A percentile compares a stretch with the other conserved stretches of the same genome.
phyloP scores from a whole-genome alignment of 2,888 invertebrate genomes.

The Branchipolynoe longqiensis region DNA sequence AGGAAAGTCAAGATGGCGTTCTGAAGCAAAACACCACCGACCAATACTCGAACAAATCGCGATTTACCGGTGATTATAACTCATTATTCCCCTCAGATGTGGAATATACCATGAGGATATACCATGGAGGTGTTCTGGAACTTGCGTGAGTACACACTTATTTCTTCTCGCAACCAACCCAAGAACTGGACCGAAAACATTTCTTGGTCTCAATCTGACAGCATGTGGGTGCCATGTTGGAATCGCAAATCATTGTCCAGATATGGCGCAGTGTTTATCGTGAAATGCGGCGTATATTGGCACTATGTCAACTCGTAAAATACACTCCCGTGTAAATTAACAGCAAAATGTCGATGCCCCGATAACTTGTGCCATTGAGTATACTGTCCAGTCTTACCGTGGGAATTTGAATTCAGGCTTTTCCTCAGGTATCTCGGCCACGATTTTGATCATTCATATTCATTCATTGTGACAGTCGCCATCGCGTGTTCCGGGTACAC shows the following conservation, averaged over 20 bases:
- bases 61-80: slow-evolving; percentile 2
- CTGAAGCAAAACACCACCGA: slow-evolving; percentile 24
- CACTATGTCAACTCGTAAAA: background rate
- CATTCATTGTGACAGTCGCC: slow-evolving; percentile 11
- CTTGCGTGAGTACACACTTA: slow-evolving; percentile 13
- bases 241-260: background rate
- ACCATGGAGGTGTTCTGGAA: slow-evolving; percentile 13
- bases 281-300: slow-evolving; percentile 3
- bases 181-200: background rate
- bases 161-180: too few species aligned
- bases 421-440: background rate
- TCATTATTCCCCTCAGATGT: background rate
- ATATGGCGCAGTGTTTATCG: slow-evolving; percentile 22
- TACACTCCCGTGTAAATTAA: background rate
- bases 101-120: slow-evolving; percentile 8
- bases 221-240: slow-evolving; percentile 35
- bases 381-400: too few species aligned
- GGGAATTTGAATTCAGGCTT: too few species aligned
- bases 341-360: too few species aligned
- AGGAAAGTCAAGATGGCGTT: slow-evolving; percentile 47
- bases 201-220: background rate
- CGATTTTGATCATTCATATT: too few species aligned
- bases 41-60: background rate
- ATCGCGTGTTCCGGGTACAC: slow-evolving; percentile 21
- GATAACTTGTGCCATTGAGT: too few species aligned